Base-by-base conservation (phyloP, 2,113 vertebrate species). In the Herpailurus yagouaroundi region DNA sequence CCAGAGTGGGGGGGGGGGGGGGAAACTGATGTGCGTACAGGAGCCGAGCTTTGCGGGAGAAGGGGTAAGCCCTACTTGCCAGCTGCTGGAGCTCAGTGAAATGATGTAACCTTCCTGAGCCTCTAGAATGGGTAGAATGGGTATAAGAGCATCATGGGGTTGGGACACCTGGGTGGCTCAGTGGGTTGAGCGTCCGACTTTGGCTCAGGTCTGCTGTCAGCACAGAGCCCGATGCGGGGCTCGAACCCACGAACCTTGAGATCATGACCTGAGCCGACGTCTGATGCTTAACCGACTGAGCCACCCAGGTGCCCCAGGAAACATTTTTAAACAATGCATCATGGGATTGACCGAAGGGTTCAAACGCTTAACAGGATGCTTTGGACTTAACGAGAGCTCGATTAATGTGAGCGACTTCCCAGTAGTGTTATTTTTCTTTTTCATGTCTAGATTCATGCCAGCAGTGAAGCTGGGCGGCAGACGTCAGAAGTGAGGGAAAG, bases 281-380 rank as follows among this genome's bases (percentile, higher is more conserved):
- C 21, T 0, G 21, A 23, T 9, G 57, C 21, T 60, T 60, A 23
- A 60, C 19, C 19, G 7, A 60, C 57, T 60, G 57, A 60, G 21
- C 57, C 57, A 21, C 57, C 21, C 57, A 23, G 57, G 21, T 9
- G 55, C 15, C 52, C 52, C 16, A 16, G 15, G 15, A 55, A 55
- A 55, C 52, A 55, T 55, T 55, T 55, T 55, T 55, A 4, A 18
- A 18, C 15, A 55, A 55, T 5, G 27, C 4, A 16, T 29, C 50
- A 14, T 0, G 3, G 36, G 76, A 25, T 10, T 6, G 31, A 55
- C 36, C 1, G 29, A 9, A 57, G 29, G 29, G 69, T 25, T 29
- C n/a, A 1, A 36, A 50, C 21, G 6, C 50, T 31, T 19, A 25
- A 1, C 41, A 8, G 0, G 7, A n/a, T 33, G 19, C 87, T 27